A percentile compares a stretch with the other conserved stretches of the same genome.
Evolutionary conservation across 2,113 vertebrate genomes (phyloP).

Genomic region (Tinamus guttatus): DNA sequence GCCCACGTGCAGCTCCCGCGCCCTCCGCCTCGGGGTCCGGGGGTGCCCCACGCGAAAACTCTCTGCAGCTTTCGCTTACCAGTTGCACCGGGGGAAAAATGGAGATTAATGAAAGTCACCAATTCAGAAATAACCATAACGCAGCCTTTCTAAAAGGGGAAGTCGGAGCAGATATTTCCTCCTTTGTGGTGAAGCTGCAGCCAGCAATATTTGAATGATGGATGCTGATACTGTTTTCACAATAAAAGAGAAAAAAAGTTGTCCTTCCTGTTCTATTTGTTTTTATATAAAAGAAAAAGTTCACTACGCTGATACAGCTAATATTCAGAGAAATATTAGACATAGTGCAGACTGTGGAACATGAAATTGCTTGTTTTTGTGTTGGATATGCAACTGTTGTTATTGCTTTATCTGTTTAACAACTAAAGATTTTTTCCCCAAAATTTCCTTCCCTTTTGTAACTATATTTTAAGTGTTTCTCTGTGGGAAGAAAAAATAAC

Average conservation of each 20-base stretch:
- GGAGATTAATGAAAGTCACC: not conserved
- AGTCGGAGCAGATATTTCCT: constrained; percentile 25
- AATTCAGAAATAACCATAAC: not conserved
- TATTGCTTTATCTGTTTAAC: constrained; percentile 29
- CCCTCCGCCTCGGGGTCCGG: not conserved
- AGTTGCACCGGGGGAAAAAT: not conserved
- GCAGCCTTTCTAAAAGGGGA: not conserved
- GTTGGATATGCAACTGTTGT: constrained; percentile 27
- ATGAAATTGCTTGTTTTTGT: constrained; percentile 28
- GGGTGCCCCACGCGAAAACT: not conserved
- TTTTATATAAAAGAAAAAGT: constrained; percentile 65
- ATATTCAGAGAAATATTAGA: not conserved
- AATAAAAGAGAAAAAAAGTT: constrained; percentile 36
- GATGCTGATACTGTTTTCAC: constrained; percentile 21
- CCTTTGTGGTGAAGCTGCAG: constrained; percentile 20
- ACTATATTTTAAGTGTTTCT: not conserved
- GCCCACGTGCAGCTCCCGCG: too few species aligned
- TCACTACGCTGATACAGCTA: constrained; percentile 47
- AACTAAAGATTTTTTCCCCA: not conserved
- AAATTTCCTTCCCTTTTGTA: not conserved
- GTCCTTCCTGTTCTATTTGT: constrained; percentile 59
- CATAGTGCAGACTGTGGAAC: constrained; percentile 50
- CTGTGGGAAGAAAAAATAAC: not conserved
- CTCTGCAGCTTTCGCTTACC: not conserved
- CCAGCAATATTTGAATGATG: not conserved